Base-by-base conservation (phyloP, 2,797 vertebrate species). In the Coilia nasus region DNA sequence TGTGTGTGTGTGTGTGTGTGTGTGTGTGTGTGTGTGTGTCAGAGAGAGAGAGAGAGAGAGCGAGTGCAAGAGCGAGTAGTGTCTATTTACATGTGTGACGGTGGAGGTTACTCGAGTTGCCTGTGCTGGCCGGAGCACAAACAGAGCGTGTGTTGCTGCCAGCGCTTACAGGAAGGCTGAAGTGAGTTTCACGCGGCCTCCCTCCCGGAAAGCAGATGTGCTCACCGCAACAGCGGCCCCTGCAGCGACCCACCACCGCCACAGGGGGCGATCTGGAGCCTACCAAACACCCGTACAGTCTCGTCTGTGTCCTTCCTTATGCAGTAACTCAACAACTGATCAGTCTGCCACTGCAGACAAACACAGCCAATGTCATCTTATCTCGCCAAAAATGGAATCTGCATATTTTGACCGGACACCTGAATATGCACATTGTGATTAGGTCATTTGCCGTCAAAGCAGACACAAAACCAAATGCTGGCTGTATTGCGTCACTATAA, bases 151-250 rank as follows among this genome's bases (percentile, higher is more conserved):
- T 78, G 31, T 31, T 44, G 71, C 71, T 78, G 71, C 71, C 71
- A 78, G 71, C 71, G 71, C 71, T 78, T 78, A 78, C 71, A 78
- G 71, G 71, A 78, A 78, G 71, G 71, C 71, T 78, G 71, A 21
- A 78, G 71, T 21, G 71, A 78, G 71, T 78, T 78, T 78, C 71
- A 78, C 71, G 71, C 71, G 71, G 71, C 71, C 71, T 44, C 71
- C 71, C 71, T 78, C 71, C 71, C 71, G 71, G 71, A 78, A 78
- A 78, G 35, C 71, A 78, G 71, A 78, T 78, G 71, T 78, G 71
- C 71, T 78, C 71, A 78, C 71, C 71, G 71, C 71, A 78, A 78
- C 31, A 44, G 71, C 71, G 41, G 71, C 35, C 35, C 12, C 0
- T 78, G 71, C 71, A 78, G 31, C 9, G 21, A 78, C 35, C 31